Evolutionary conservation across 2,797 vertebrate species (phyloP), one percentile per base, ranked within the genome.

Genomic region (Petrocephalus schoutedeni): DNA sequence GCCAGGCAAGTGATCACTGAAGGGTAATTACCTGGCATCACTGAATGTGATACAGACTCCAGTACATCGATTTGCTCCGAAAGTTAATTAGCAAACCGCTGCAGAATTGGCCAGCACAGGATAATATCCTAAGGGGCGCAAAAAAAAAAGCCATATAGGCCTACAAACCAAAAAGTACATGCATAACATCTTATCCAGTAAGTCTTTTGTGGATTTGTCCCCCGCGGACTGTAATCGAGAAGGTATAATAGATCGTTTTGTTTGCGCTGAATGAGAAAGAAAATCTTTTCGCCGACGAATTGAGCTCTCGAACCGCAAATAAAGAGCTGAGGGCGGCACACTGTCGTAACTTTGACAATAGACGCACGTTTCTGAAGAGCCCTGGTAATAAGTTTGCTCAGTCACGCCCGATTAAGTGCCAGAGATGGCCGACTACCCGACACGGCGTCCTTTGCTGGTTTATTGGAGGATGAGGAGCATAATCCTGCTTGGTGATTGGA

Each of bases 1-100:
- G 77, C 97, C 97, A 93, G 96, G 97, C 98, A 89, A 92, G 90
- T 83, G 54, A 59, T 23, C n/a, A 4, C n/a, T 28, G 6, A n/a
- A 53, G 51, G 54, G 49, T 49, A 19, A 84, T 54, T 53, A 53
- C 51, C 45, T 23, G 41, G 49, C n/a, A 8, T 16, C 77, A 21
- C 16, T 53, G 49, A 23, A 54, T 23, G 49, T 51, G 21, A 82
- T 21, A 9, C 19, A 84, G 21, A 23, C 49, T 51, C 1, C 28
- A n/a, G 4, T 14, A 23, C 49, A 23, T 54, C 9, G 6, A 84
- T 49, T 19, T 6, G 19, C 80, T 53, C 51, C 0, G 4, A 54
- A 84, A 45, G 49, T 84, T 84, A 77, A 77, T 77, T 77, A 80
- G 49, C 19, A 80, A 36, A 49, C 41, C 19, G 0, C 74, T 80